Percentiles rank a stretch among this genome's conserved stretches.
These are phyloP conservation scores for Steatocranus sp. DNA, from an alignment of 2,797 vertebrate genomes.

Conservation along the genomic window DNA sequence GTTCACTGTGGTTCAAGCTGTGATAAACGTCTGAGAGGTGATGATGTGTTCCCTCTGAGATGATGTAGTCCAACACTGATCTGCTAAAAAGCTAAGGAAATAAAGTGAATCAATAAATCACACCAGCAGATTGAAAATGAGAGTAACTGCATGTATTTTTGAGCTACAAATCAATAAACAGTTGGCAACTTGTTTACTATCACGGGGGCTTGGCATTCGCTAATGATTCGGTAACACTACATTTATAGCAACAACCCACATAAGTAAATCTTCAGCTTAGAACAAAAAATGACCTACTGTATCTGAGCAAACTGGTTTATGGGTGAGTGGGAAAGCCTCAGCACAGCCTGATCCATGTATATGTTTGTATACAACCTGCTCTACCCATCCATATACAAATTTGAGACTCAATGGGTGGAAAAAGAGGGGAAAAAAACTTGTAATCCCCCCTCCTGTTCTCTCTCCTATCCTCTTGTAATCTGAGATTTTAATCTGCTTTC, in stretches of 20 bases:
- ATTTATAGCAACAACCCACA: not conserved
- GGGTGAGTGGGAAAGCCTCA: not conserved
- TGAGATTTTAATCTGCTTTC: constrained; percentile 56
- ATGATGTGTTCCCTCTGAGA: not conserved
- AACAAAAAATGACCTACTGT: not conserved
- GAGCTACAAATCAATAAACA: constrained; percentile 46
- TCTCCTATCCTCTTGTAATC: constrained; percentile 52
- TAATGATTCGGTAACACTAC: constrained; percentile 2
- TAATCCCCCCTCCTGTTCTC: constrained; percentile 38
- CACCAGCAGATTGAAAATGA: not conserved
- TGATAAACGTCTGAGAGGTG: not conserved
- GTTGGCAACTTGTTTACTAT: constrained; percentile 27
- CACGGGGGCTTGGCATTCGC: not conserved
- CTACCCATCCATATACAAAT: not conserved
- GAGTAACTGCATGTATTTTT: not conserved
- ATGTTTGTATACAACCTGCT: not conserved
- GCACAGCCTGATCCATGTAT: not conserved
- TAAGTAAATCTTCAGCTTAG: not conserved
- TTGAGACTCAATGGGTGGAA: not conserved
- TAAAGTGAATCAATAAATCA: constrained; percentile 11
- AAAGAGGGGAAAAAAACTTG: constrained; percentile 9
- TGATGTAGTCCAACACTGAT: not conserved
- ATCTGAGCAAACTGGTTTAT: not conserved
- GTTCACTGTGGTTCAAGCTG: not conserved
- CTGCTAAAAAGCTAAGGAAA: not conserved